Conservation (phyloP, 23 tunicate genomes). For the Ciona savignyi region DNA sequence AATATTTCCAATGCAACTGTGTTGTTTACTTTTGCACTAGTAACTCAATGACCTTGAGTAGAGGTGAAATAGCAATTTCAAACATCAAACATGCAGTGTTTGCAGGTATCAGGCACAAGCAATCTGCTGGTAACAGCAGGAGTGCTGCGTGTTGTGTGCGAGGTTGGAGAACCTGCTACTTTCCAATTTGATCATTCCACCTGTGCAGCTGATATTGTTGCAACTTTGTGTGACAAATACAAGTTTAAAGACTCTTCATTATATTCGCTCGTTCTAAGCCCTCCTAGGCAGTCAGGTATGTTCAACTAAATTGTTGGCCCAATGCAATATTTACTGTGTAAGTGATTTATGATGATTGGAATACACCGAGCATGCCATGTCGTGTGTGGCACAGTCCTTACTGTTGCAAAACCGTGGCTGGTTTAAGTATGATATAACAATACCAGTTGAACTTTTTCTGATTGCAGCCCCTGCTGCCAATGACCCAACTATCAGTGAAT, state of each 20-base stretch:
- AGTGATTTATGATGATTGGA: too few species aligned
- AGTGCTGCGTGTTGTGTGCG: constrained; percentile 38
- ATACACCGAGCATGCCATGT: not conserved
- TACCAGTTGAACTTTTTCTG: not conserved
- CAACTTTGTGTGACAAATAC: constrained; percentile 58
- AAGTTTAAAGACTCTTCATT: constrained; percentile 42
- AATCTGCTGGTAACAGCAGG: constrained; percentile 44
- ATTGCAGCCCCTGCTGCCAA: not conserved
- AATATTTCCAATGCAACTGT: too few species aligned
- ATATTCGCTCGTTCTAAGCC: constrained; percentile 46
- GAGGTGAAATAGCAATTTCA: too few species aligned
- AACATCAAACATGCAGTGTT: too few species aligned
- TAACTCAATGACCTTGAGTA: too few species aligned
- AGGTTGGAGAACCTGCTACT: constrained; percentile 42
- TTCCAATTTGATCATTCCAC: constrained; percentile 58
- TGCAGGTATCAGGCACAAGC: too few species aligned
- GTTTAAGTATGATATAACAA: too few species aligned
- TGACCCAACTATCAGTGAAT: not conserved
- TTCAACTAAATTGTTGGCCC: too few species aligned
- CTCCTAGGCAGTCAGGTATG: too few species aligned
- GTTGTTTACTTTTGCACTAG: too few species aligned
- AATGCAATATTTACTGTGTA: too few species aligned
- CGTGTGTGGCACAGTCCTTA: not conserved
- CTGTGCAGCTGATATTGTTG: constrained; percentile 68
- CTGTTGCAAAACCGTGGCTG: not conserved